Evolutionary conservation across 2,113 vertebrate genomes (phyloP).

Genomic region (Cygnus buccinator): DNA sequence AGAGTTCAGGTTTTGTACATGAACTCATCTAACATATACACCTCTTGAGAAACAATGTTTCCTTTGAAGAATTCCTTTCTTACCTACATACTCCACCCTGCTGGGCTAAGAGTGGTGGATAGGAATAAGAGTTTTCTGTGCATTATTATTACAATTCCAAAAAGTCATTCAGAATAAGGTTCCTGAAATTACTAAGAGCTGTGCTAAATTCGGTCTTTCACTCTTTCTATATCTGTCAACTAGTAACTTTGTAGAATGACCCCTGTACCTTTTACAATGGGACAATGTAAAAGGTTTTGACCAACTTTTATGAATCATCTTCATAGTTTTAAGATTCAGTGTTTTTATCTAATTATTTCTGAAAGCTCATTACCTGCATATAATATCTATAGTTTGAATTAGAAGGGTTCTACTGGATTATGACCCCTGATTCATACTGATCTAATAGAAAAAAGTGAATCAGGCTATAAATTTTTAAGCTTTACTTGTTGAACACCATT

Average conservation of each 20-base stretch:
- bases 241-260: not conserved
- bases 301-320: not conserved
- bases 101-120: not conserved
- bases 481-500: not conserved
- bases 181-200: not conserved
- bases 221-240: not conserved
- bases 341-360: not conserved
- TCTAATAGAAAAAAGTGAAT: conserved; percentile 28
- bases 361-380: conserved; percentile 5
- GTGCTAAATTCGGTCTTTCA: not conserved
- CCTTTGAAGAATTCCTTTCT: conserved; percentile 61
- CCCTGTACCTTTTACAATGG: not conserved
- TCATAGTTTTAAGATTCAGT: not conserved
- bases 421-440: conserved; percentile 14
- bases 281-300: conserved; percentile 1
- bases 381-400: not conserved
- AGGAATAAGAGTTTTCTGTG: not conserved
- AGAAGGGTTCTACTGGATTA: not conserved
- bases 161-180: not conserved
- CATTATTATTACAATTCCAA: not conserved
- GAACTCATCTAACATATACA: conserved; percentile 24
- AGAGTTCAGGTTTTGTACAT: conserved; percentile 51
- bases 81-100: not conserved
- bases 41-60: conserved; percentile 34
- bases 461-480: conserved; percentile 21